Evolutionary conservation across 2,797 vertebrate species (phyloP).

Genomic region (Squalus acanthias): DNA sequence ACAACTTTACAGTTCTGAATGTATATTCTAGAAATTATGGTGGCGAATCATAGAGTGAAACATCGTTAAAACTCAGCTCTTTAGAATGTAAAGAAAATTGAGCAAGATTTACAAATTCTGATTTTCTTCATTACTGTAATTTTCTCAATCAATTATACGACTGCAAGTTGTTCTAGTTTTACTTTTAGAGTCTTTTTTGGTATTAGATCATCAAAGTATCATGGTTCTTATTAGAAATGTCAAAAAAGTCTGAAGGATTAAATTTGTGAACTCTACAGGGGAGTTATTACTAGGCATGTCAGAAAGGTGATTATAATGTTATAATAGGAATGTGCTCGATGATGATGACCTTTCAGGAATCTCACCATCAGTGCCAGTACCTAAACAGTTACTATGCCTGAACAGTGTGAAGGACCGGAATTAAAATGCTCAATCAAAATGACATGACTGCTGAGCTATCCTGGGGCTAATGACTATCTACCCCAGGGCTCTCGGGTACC

Average conservation of each 20-base stretch:
- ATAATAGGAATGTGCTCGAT: background rate
- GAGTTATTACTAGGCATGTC: background rate
- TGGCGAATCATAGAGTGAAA: background rate
- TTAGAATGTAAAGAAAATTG: background rate
- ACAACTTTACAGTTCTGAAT: no score
- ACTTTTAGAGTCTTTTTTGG: background rate
- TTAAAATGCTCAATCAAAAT: conserved; percentile 32
- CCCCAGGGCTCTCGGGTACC: background rate
- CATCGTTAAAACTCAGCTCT: background rate
- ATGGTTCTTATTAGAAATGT: conserved; percentile 25
- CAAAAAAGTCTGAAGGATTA: background rate
- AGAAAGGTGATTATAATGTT: conserved; percentile 29
- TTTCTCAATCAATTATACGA: background rate
- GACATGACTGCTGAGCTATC: background rate
- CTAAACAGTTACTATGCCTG: background rate
- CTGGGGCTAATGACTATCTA: background rate
- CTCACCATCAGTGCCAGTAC: background rate
- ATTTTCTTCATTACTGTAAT: background rate
- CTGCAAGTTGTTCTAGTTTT: background rate
- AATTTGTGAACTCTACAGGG: background rate
- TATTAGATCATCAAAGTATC: background rate
- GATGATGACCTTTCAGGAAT: conserved; percentile 24
- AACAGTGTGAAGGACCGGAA: conserved; percentile 26
- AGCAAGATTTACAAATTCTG: background rate
- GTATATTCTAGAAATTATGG: background rate